Base-by-base conservation (phyloP, 2,797 vertebrate genomes). In the Anguilla megastoma region DNA sequence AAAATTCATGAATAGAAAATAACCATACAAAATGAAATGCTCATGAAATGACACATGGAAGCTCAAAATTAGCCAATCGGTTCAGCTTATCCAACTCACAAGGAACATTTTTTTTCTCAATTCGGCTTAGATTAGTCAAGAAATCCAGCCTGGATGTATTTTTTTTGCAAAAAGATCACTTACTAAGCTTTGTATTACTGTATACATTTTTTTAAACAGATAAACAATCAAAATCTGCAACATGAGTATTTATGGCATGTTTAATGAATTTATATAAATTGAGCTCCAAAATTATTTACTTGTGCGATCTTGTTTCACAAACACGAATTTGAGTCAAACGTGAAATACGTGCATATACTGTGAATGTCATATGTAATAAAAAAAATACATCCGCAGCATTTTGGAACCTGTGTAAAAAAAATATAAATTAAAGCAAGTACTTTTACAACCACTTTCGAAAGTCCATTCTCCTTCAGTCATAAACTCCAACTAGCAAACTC, bases 401-500 rank as follows among this genome's bases (percentile, higher is more conserved):
- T 56, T 14, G 2, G 14, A 14, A 12, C 54, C 54, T 2, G 54
- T 56, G 14, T 27, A n/a, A 27, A 69, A 6, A 69, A 69, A 24
- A 18, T 24, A 69, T n/a, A 3, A n/a, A 69, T 69, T 24, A 69
- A 69, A 69, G 63, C 21, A 24, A 69, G 9, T 27, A n/a, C 63
- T 24, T n/a, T n/a, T 66, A 69, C n/a, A 69, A 74, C 27, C 30
- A 36, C 33, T 74, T 74, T 30, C 69, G 16, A 30, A 12, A 30
- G 50, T 63, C 30, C 58, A 87, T 83, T 30, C 33, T 85, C 24
- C 41, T 83, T 69, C 80, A 84, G 66, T 71, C 58, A 85, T 66
- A 66, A 69, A 50, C 87, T 27, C 52, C 54, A 9, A 27, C 33
- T 56, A 83, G 83, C 87, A 88, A 85, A 85, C 82, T 85, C 60